A percentile compares a stretch with the other conserved stretches of the same genome.
These are phyloP conservation scores for Catharus minimus DNA, from an alignment of 2,113 vertebrate species.

Conservation along the genomic window DNA sequence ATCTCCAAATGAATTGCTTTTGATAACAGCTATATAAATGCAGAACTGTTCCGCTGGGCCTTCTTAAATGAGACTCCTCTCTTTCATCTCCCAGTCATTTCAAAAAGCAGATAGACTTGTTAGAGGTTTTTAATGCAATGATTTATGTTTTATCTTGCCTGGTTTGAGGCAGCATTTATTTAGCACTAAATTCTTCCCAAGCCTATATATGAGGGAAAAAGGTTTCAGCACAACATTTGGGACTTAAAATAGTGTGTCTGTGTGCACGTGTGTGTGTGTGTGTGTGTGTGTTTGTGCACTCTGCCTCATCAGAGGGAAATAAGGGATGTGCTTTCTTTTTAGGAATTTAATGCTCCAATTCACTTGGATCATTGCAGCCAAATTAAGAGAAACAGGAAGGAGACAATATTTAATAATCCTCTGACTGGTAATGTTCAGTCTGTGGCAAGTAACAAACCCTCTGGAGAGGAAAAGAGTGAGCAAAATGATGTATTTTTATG, in stretches of 20 bases:
- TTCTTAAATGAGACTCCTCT: slow-evolving; percentile 84
- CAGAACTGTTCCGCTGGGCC: slow-evolving; percentile 84
- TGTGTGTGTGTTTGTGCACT: neutral
- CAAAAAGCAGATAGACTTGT: slow-evolving; percentile 86
- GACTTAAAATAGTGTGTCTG: slow-evolving; percentile 1
- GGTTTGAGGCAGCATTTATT: slow-evolving; percentile 83
- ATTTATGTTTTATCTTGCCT: slow-evolving; percentile 85
- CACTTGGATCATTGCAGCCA: neutral
- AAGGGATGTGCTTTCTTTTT: neutral
- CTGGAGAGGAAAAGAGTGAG: neutral
- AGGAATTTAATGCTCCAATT: neutral
- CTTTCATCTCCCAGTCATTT: slow-evolving; percentile 88
- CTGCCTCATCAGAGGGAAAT: neutral
- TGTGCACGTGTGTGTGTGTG: neutral
- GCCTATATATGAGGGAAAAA: slow-evolving; percentile 61
- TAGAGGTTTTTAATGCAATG: slow-evolving; percentile 84
- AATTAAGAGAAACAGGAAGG: neutral
- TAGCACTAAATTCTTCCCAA: slow-evolving; percentile 78
- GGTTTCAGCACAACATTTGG: slow-evolving; percentile 58
- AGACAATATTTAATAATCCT: neutral
- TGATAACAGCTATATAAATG: slow-evolving; percentile 90
- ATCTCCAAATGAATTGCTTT: slow-evolving; percentile 92
- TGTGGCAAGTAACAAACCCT: neutral
- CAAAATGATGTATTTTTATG: neutral
- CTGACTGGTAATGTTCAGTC: neutral